Percentiles rank a stretch among this genome's conserved stretches.
Conservation (phyloP, 1,140 invertebrate species). For the Sarcophaga bullata region DNA sequence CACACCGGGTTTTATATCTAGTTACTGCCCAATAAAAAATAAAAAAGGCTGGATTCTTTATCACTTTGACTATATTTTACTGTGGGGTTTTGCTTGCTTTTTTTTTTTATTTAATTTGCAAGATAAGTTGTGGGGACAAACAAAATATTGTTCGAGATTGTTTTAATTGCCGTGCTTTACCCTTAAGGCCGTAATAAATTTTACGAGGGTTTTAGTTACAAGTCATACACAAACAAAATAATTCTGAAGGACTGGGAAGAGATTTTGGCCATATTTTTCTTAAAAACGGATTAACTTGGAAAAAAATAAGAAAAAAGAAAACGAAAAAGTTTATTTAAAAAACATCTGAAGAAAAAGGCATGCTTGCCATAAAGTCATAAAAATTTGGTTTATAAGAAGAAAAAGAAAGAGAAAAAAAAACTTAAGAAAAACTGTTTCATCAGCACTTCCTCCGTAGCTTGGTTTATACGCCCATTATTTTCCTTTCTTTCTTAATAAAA, state of each 20-base stretch:
- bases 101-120: no score
- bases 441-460: neutral
- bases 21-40: no score
- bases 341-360: neutral
- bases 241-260: neutral
- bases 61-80: no score
- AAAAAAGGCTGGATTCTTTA: no score
- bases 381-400: neutral
- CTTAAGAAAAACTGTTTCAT: neutral
- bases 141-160: neutral
- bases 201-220: neutral
- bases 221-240: neutral
- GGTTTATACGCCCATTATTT: neutral
- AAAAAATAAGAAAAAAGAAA: neutral
- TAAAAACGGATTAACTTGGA: neutral
- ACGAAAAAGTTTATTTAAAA: neutral
- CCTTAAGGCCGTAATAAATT: neutral
- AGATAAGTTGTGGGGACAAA: neutral
- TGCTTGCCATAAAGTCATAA: conserved; percentile 20
- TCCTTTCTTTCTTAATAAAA: neutral
- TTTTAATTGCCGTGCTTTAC: neutral
- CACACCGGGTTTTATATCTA: no score
- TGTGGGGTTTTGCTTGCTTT: no score
- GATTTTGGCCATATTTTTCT: neutral
- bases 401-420: neutral